These are phyloP conservation scores for Aplysina aerophoba DNA, from an alignment of 37 sponge, comb jelly and placozoan genomes.

Conservation along the genomic window DNA sequence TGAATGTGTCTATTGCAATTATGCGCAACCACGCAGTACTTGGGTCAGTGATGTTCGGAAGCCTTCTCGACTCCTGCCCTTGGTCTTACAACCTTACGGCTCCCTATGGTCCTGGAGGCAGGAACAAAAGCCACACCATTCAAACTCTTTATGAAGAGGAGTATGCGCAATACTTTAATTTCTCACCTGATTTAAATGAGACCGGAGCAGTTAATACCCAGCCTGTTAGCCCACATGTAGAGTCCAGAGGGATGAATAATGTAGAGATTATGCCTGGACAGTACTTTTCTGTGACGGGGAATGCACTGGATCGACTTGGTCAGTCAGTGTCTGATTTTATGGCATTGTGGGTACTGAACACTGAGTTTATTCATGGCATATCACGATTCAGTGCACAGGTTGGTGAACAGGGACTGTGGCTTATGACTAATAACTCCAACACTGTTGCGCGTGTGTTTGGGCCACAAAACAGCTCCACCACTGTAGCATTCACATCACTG, in stretches of 20 bases:
- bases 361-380: neutral
- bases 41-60: neutral
- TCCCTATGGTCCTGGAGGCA: constrained; percentile 20
- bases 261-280: constrained; percentile 2
- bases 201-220: neutral
- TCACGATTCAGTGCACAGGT: neutral
- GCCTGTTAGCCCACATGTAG: neutral
- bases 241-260: neutral
- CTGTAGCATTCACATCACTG: neutral
- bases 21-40: neutral
- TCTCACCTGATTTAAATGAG: neutral
- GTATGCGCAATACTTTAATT: neutral
- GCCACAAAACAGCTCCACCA: neutral
- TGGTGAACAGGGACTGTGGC: neutral
- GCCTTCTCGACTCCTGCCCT: neutral
- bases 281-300: neutral
- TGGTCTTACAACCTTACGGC: neutral
- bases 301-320: neutral
- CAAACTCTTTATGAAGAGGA: neutral
- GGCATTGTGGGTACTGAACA: neutral
- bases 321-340: constrained; percentile 5
- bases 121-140: constrained; percentile 8
- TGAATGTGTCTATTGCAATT: neutral
- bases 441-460: neutral
- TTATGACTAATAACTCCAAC: neutral